These are phyloP conservation scores for Lutjanus erythropterus DNA, from an alignment of 2,113 vertebrate species.

Conservation along the genomic window DNA sequence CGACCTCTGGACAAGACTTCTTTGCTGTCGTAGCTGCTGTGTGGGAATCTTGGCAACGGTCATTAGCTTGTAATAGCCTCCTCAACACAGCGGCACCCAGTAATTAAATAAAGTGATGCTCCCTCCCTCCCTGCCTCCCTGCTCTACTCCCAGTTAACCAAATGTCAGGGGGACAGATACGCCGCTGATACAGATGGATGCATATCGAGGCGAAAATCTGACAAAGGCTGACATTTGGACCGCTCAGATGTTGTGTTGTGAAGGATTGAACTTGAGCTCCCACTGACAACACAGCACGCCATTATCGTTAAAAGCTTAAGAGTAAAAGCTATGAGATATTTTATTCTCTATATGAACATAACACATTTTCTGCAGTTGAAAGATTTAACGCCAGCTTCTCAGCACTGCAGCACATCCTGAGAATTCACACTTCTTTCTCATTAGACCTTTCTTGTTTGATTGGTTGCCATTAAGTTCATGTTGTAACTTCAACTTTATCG, in stretches of 20 bases:
- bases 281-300: background rate
- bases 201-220: background rate
- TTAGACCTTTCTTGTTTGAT: background rate
- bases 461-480: background rate
- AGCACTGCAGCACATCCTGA: background rate
- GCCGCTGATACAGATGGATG: background rate
- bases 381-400: background rate
- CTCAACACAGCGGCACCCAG: slow-evolving; percentile 28
- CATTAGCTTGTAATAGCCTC: slow-evolving; percentile 53
- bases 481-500: background rate
- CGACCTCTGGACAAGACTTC: slow-evolving; percentile 3
- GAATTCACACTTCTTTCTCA: background rate
- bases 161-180: slow-evolving; percentile 27
- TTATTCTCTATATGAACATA: background rate
- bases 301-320: background rate
- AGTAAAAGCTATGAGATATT: background rate
- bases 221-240: slow-evolving; percentile 31
- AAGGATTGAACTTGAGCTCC: background rate
- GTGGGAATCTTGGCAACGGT: slow-evolving; percentile 20
- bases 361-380: background rate
- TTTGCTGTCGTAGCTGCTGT: slow-evolving; percentile 1
- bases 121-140: background rate
- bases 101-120: slow-evolving; percentile 53
- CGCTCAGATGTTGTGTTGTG: background rate
- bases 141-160: slow-evolving; percentile 31